Evolutionary conservation across 2,888 invertebrate species (phyloP).

Genomic region (Tanytarsus gracilentus): DNA sequence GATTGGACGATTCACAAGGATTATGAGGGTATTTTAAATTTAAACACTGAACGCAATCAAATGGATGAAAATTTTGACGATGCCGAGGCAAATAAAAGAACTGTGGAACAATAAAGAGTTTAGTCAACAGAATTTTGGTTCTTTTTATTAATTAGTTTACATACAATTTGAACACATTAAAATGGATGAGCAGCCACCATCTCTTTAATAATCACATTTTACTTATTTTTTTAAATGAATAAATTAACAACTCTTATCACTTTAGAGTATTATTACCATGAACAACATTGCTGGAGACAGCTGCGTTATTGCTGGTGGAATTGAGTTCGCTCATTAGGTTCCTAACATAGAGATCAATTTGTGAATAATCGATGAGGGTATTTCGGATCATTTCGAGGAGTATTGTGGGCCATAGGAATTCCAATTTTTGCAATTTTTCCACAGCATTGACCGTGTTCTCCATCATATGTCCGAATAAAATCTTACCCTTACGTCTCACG

Average conservation of each 20-base stretch:
- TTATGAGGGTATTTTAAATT: constrained; percentile 41
- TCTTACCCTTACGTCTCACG: constrained; percentile 64
- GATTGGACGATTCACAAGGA: constrained; percentile 42
- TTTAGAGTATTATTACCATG: no score
- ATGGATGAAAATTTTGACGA: background rate
- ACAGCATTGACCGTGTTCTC: constrained; percentile 68
- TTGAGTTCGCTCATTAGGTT: constrained; percentile 40
- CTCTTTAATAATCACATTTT: no score
- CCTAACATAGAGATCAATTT: constrained; percentile 71
- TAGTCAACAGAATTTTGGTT: background rate
- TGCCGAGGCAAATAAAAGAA: background rate
- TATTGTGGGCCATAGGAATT: constrained; percentile 67
- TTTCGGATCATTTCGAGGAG: constrained; percentile 68
- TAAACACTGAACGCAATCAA: constrained; percentile 37
- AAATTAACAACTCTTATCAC: no score
- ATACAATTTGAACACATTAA: no score
- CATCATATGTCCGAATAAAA: constrained; percentile 59
- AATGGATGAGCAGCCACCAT: no score
- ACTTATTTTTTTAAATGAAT: no score
- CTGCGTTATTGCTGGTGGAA: constrained; percentile 32
- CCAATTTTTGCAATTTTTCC: constrained; percentile 62
- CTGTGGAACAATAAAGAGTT: background rate
- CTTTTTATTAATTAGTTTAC: background rate
- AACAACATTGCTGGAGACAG: background rate
- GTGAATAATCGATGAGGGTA: constrained; percentile 68